Base-by-base conservation (phyloP, 2,113 vertebrate genomes). In the Chionomys nivalis region DNA sequence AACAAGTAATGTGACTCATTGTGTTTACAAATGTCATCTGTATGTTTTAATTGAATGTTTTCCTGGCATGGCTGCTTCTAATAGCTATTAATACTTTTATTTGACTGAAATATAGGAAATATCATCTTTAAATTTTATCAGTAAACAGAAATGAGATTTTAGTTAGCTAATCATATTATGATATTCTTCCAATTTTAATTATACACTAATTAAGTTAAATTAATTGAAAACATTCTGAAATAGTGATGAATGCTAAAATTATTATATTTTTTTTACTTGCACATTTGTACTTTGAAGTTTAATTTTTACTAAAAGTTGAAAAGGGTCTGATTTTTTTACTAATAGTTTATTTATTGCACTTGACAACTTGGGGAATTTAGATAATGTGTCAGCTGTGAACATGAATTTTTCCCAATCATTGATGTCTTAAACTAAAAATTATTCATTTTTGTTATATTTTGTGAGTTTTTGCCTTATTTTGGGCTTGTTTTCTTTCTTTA, bases 401-500 rank as follows among this genome's bases (percentile, higher is more conserved):
- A 96, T 97, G 93, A 98, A 97, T 97, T 97, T 98, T 95, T 96
- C 88, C 36, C 63, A 89, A 96, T 96, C 58, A 98, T 98, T 97
- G 90, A 97, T 97, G 96, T 97, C 78, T 93, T 96, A 97, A 98
- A 96, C 39, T 89, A 96, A 96, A 95, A 90, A 72, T 93, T 97
- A 66, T 98, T 90, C 93, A 92, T 93, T 98, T 91, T 94, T 86
- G 13, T 97, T 89, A 28, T 87, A 70, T 96, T 92, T 87, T 97
- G 65, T 91, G 92, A 98, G 42, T 63, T 42, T 58, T 73, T 11
- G 55, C 76, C 12, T 79, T 42, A 3, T 7, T 33, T 94, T 88
- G 88, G 19, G 24, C 0, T 2, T 23, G 47, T 77, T 93, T 86
- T 24, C 26, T 6, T 33, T 63, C 61, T 94, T 11, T 61, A 44